Evolutionary conservation across 2,888 invertebrate species (phyloP), one percentile per base, ranked within the genome.

Genomic region (Cynaeus angustus): DNA sequence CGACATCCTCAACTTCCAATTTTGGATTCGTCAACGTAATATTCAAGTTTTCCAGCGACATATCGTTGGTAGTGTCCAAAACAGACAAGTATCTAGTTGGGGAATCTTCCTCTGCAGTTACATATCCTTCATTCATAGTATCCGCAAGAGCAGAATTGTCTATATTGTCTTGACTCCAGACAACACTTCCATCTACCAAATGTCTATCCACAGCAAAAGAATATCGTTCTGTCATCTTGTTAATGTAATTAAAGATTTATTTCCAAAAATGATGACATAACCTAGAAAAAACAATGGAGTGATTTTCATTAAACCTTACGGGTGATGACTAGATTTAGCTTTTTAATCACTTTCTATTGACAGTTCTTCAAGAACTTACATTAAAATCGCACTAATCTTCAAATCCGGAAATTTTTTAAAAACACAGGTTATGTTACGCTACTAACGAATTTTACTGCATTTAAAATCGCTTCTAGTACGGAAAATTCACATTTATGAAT

Each of bases 51-150:
- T 79, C 77, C 26, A 82, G 70, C 33, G 78, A 77, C 1, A 77
- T 72, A 59, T 82, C 78, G 61, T 72, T 72, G n/a, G 81, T 74
- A 3, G 77, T 71, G 56, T 83, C 83, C 14, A 84, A 67, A 16
- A 83, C 79, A 3, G 85, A 84, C 56, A 83, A 79, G 74, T 84
- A 85, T 59, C 81, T 81, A 9, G 83, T 83, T 43, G 79, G 77
- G 66, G 80, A 79, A 9, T 79, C 80, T 12, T 78, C 82, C 50
- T 77, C 75, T 7, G 82, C 82, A 6, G 83, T 81, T 41, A 77
- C 76, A 74, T 81, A 84, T 21, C 75, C 75, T 59, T 83, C 83
- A 70, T 78, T 81, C 10, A 80, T 74, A 48, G 77, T 78, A 43
- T 81, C 81, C n/a, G 75, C 75, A 59, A 81, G 67, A 4, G 73